A percentile compares a stretch with the other conserved stretches of the same genome.
Evolutionary conservation across 2,797 vertebrate genomes (phyloP).

Genomic region (Ctenosaura bakeri): DNA sequence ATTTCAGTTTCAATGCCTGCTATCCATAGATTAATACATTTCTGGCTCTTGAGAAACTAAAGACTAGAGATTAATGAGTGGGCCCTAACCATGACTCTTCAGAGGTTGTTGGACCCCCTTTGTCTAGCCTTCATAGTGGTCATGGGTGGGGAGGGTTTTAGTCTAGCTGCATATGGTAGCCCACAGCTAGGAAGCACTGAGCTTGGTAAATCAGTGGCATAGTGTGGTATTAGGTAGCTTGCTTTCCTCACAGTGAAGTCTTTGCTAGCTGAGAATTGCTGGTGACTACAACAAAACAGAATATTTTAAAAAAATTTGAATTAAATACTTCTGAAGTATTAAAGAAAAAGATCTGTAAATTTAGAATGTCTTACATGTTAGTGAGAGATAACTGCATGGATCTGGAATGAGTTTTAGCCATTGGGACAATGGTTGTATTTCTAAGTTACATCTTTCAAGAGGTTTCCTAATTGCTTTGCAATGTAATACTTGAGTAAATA

Average conservation of each 20-base stretch:
- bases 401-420: constrained; percentile 5
- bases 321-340: constrained; percentile 39
- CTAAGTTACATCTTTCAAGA: neutral
- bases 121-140: neutral
- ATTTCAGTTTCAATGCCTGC: neutral
- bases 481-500: constrained; percentile 40
- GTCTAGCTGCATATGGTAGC: too few species aligned
- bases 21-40: neutral
- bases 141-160: neutral
- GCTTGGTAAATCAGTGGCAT: neutral
- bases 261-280: neutral
- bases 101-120: neutral
- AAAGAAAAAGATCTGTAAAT: constrained; percentile 24
- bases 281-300: neutral
- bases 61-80: neutral
- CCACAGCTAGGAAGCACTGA: neutral
- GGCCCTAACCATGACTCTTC: neutral
- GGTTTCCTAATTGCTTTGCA: constrained; percentile 27
- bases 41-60: neutral
- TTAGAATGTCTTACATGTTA: neutral
- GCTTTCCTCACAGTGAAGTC: neutral
- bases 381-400: constrained; percentile 51
- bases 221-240: neutral
- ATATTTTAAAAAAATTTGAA: neutral
- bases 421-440: constrained; percentile 29